These are phyloP conservation scores for Sinosuthora webbiana DNA, from an alignment of 2,113 vertebrate genomes.

Conservation along the genomic window DNA sequence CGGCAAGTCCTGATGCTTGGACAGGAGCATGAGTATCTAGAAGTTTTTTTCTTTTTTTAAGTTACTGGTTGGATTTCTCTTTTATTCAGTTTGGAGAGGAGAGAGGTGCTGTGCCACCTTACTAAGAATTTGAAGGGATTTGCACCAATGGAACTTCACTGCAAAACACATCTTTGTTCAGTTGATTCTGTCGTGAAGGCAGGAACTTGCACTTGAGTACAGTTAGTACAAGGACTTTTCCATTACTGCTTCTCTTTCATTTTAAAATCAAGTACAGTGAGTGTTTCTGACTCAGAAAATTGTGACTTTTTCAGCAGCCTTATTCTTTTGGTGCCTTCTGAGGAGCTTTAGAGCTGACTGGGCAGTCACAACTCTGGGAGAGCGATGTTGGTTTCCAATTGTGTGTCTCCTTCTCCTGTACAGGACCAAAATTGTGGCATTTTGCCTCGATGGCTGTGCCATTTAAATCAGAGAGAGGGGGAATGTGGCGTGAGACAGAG, in stretches of 20 bases:
- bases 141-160: background rate
- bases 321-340: background rate
- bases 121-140: background rate
- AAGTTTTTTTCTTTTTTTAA: background rate
- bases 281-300: background rate
- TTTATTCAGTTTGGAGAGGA: background rate
- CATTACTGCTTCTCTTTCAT: background rate
- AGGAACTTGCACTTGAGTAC: background rate
- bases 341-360: background rate
- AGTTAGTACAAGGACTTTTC: background rate
- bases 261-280: background rate
- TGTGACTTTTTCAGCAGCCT: background rate
- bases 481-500: background rate
- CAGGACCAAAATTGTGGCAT: background rate
- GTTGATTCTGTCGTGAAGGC: background rate
- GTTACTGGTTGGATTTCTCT: background rate
- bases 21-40: background rate
- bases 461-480: background rate
- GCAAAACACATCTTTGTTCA: background rate
- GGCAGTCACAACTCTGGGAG: background rate
- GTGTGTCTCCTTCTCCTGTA: background rate
- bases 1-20: background rate
- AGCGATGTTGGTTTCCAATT: background rate
- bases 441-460: background rate
- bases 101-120: background rate